A percentile compares a stretch with the other conserved stretches of the same genome.
Evolutionary conservation across 30 jellyfish, hydroid and myxozoan species (phyloP).

Genomic region (Catostylus mosaicus): DNA sequence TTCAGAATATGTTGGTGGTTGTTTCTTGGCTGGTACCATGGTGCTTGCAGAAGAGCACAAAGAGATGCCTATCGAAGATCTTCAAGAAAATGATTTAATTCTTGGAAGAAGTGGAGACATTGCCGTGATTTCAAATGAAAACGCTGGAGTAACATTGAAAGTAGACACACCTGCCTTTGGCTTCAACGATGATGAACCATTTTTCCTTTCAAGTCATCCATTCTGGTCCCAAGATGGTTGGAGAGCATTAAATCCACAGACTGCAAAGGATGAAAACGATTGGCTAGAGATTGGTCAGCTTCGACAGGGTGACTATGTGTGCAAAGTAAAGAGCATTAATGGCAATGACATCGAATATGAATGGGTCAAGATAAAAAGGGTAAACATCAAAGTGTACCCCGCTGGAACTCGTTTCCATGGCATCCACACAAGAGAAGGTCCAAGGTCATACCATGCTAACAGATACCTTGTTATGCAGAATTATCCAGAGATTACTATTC

Average conservation of each 20-base stretch:
- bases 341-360: slow-evolving; percentile 20
- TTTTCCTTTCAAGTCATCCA: slow-evolving; percentile 54
- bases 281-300: slow-evolving; percentile 68
- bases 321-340: slow-evolving; percentile 10
- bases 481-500: slow-evolving; percentile 52
- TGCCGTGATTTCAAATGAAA: slow-evolving; percentile 45
- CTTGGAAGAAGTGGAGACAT: slow-evolving; percentile 22
- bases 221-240: slow-evolving; percentile 75
- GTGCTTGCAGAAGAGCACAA: slow-evolving; percentile 4
- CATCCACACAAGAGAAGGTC: slow-evolving; percentile 57
- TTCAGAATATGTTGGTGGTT: neutral
- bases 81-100: slow-evolving; percentile 8
- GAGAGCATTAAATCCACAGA: slow-evolving; percentile 62
- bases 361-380: slow-evolving; percentile 18
- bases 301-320: slow-evolving; percentile 43
- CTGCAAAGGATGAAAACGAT: slow-evolving; percentile 17
- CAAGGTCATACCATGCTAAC: slow-evolving; percentile 67
- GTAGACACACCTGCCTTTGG: slow-evolving; percentile 35
- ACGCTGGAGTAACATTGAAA: slow-evolving; percentile 2
- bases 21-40: slow-evolving; percentile 27
- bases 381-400: slow-evolving; percentile 12
- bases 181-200: slow-evolving; percentile 38
- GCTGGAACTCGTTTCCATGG: slow-evolving; percentile 53
- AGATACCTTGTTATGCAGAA: slow-evolving; percentile 39
- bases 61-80: slow-evolving; percentile 7